Percentiles rank a stretch among this genome's conserved stretches.
phyloP scores from a whole-genome alignment of 2,113 vertebrate species.

The Daubentonia madagascariensis region DNA sequence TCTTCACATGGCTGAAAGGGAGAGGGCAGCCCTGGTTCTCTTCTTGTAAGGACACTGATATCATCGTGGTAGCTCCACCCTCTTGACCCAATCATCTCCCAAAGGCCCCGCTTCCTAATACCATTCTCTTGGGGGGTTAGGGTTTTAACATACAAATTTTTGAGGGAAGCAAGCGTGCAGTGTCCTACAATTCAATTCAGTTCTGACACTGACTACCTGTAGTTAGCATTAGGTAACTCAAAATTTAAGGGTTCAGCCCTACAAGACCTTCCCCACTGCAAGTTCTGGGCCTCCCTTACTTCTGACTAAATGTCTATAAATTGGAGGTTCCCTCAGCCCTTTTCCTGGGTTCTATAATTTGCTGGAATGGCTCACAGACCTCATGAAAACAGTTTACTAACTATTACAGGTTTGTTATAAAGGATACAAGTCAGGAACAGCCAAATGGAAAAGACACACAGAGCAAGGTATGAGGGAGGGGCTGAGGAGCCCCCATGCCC shows the following conservation, averaged over 20 bases:
- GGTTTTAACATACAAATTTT: background rate
- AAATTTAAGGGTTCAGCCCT: background rate
- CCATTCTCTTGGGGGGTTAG: no score
- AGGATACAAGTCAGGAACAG: background rate
- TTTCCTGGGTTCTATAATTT: background rate
- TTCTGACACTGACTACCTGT: background rate
- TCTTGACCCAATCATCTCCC: background rate
- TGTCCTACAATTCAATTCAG: background rate
- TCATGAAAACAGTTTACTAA: background rate
- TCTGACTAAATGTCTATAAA: background rate
- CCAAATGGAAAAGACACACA: background rate
- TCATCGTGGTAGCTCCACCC: no score
- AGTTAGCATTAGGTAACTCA: background rate
- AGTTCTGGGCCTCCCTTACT: background rate
- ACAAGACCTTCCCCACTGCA: background rate
- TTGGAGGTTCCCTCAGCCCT: background rate
- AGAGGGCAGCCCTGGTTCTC: background rate
- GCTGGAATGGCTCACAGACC: background rate
- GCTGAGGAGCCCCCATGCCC: background rate
- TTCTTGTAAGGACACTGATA: no score
- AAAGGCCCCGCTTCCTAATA: background rate
- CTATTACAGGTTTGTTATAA: background rate
- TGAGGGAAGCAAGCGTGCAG: accelerated
- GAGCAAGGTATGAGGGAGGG: accelerated
- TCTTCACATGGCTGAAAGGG: background rate